phyloP scores from a whole-genome alignment of 2,888 invertebrate genomes.

The Eupithecia dodoneata region DNA sequence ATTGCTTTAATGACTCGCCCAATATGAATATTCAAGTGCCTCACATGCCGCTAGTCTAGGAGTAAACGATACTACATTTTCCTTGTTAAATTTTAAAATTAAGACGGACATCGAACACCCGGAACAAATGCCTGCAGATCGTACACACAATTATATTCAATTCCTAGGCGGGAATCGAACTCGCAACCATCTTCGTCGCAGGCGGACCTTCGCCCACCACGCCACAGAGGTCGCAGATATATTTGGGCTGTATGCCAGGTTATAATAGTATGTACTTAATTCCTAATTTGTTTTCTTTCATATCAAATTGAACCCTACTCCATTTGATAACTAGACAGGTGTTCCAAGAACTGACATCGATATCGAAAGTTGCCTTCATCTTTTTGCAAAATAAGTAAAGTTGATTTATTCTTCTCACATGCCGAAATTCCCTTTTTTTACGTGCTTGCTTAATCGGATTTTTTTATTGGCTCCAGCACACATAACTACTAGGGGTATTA shows the following conservation, averaged over 20 bases:
- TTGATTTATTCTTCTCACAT: not conserved
- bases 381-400: not conserved
- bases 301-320: not conserved
- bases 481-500: not conserved
- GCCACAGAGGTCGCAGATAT: too few species aligned
- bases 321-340: not conserved
- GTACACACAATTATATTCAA: too few species aligned
- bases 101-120: too few species aligned
- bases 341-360: not conserved
- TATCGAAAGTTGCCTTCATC: not conserved
- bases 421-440: not conserved
- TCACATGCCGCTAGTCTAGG: conserved; percentile 46
- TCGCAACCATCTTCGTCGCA: too few species aligned
- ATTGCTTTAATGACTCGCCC: conserved; percentile 61
- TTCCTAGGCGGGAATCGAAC: too few species aligned
- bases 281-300: not conserved
- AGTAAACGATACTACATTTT: not conserved
- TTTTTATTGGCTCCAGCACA: not conserved
- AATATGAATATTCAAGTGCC: conserved; percentile 68
- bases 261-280: too few species aligned
- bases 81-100: not conserved
- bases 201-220: too few species aligned
- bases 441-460: not conserved
- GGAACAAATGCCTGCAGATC: too few species aligned
- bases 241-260: too few species aligned